These are phyloP conservation scores for Xenopus borealis DNA, from an alignment of 2,113 vertebrate genomes.

Conservation along the genomic window DNA sequence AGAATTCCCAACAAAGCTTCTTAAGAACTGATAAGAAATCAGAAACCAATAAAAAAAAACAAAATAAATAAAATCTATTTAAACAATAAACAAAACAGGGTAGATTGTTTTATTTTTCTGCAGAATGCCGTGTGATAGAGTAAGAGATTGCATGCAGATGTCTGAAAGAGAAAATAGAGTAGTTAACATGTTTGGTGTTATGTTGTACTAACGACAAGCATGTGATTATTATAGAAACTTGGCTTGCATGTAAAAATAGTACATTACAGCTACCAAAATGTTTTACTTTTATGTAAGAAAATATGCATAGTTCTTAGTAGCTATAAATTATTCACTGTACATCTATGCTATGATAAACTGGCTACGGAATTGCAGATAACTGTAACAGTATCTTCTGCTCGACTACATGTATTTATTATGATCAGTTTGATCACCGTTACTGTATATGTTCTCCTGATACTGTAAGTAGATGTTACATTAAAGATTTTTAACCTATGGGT, in stretches of 20 bases:
- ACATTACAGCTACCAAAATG: not conserved
- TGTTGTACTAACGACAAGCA: not conserved
- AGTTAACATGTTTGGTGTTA: not conserved
- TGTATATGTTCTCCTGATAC: too few relatives aligned
- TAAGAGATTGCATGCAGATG: not conserved
- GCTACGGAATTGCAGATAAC: too few relatives aligned
- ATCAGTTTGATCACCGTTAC: too few relatives aligned
- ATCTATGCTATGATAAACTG: too few relatives aligned
- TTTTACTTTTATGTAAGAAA: not conserved
- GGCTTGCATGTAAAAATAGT: slow-evolving; percentile 13
- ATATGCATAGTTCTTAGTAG: too few relatives aligned
- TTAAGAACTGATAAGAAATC: not conserved
- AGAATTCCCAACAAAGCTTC: not conserved
- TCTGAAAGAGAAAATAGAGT: slow-evolving; percentile 17
- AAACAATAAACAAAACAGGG: slow-evolving; percentile 19
- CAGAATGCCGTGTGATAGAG: not conserved
- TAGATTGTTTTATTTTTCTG: not conserved
- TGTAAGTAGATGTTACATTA: too few relatives aligned
- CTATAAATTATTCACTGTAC: too few relatives aligned
- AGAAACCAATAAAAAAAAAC: not conserved
- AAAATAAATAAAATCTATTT: not conserved
- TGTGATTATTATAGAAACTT: slow-evolving; percentile 11
- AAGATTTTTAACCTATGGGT: too few relatives aligned
- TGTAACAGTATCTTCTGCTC: too few relatives aligned
- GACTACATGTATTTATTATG: too few relatives aligned